phyloP scores from a whole-genome alignment of 2,113 vertebrate species.

The Odontesthes bonariensis region DNA sequence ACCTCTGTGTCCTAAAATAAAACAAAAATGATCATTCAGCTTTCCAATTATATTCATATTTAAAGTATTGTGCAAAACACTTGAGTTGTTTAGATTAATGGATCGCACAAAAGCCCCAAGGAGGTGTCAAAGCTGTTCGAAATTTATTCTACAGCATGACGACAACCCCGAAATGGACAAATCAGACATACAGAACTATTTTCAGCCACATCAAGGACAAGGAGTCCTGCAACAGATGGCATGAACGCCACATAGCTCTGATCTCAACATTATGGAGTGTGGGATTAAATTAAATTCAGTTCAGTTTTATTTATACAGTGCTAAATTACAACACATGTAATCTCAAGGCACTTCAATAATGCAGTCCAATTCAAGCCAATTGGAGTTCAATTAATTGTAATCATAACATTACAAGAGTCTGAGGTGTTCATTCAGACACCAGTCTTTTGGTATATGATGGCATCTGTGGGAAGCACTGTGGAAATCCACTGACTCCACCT shows the following conservation, averaged over 20 bases:
- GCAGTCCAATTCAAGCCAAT: no score
- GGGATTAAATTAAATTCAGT: no score
- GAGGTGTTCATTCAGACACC: no score
- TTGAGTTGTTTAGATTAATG: background rate
- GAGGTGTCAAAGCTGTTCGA: background rate
- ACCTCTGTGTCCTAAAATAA: constrained; percentile 91
- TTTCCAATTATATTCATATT: background rate
- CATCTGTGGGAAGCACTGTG: no score
- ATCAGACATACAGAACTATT: background rate
- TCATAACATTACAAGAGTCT: no score
- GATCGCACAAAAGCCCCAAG: background rate
- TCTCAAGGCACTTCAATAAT: no score
- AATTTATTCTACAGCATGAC: background rate
- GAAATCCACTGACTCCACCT: no score
- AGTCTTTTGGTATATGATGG: no score
- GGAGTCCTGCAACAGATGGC: background rate
- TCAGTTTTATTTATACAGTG: no score
- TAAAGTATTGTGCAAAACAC: no score
- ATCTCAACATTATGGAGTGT: background rate
- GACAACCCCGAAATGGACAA: background rate
- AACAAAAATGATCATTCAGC: background rate
- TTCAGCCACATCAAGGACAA: background rate
- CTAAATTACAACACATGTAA: no score
- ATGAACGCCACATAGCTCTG: background rate
- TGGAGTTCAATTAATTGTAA: no score